Evolutionary conservation across 1,140 invertebrate genomes (phyloP), one percentile per base, ranked within the genome.

Genomic region (Lepidotrigona ventralis): DNA sequence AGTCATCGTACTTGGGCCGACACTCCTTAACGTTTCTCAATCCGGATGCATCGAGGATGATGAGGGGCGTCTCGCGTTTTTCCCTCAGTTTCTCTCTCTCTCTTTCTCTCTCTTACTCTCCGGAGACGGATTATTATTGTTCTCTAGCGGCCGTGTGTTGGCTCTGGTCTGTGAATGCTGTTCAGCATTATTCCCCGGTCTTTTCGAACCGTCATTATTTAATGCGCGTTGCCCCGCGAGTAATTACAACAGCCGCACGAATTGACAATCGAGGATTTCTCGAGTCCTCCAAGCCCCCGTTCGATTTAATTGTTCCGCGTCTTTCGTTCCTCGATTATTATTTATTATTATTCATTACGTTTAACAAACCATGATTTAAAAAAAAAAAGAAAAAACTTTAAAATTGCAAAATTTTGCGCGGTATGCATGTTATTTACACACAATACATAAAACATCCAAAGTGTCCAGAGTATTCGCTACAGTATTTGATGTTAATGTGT

Each of bases 21-120:
- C 87, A 84, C 87, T 79, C 87, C 87, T 81, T 74, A 53, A 56
- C 17, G 51, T 89, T 89, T 89, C 87, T 84, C 86, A 89, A 89
- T 89, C 86, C 87, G 87, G 87, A 88, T 88, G 74, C 79, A 81
- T 64, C 71, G 64, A 46, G 68, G 60, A 86, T 68, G 81, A 88
- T 53, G 86, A 85, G 72, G 53, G 76, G 79, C 86, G 76, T 85
- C 73, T 56, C 66, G 54, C 29, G 64, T 23, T 21, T 75, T 58
- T 64, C 53, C 53, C 51, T 64, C 80, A 46, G 29, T 33, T 33
- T 29, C n/a, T 19, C 23, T 76, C 68, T 51, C 21, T 46, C 11
- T 29, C 11, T 21, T 8, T 19, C 23, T 14, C 66, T 21, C n/a
- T 0, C 29, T 19, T 4, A 53, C 3, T 15, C n/a, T 54, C n/a